phyloP scores from a whole-genome alignment of 2,797 vertebrate species.

The Melanotaenia pygmaea region DNA sequence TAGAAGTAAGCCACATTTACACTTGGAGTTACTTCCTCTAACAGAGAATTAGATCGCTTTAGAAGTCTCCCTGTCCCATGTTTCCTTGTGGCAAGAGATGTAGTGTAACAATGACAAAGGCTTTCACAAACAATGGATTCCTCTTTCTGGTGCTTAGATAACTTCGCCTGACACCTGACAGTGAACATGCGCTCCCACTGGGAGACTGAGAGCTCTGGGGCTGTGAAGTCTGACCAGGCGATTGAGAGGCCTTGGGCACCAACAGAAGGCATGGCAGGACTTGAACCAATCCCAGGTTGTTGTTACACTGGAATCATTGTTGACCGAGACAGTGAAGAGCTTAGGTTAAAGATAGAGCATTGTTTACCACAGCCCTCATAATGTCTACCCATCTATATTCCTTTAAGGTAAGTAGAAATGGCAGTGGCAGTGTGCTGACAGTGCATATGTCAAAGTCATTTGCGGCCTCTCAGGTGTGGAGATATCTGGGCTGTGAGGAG shows the following conservation, averaged over 20 bases:
- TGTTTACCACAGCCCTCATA: conserved; percentile 43
- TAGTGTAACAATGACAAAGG: conserved; percentile 71
- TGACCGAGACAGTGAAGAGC: conserved; percentile 38
- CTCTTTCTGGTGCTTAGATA: conserved; percentile 59
- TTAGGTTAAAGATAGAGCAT: conserved; percentile 35
- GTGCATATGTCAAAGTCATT: conserved; percentile 61
- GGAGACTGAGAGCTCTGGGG: conserved; percentile 63
- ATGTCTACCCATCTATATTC: conserved; percentile 32
- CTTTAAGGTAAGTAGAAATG: conserved; percentile 34
- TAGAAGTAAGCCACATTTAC: conserved; percentile 41
- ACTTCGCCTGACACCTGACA: conserved; percentile 82
- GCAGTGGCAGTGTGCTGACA: conserved; percentile 54
- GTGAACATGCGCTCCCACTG: conserved; percentile 69
- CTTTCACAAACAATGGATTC: conserved; percentile 76
- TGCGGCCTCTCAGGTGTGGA: conserved; percentile 37
- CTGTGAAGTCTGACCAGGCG: conserved; percentile 59
- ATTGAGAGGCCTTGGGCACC: conserved; percentile 44
- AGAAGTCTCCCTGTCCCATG: conserved; percentile 66
- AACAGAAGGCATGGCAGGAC: conserved; percentile 40
- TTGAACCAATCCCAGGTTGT: conserved; percentile 52
- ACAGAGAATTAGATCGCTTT: conserved; percentile 69
- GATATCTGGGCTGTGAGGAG: conserved; percentile 43
- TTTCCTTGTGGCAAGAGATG: conserved; percentile 70
- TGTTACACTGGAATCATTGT: conserved; percentile 39
- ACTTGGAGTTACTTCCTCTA: conserved; percentile 54